A percentile compares a stretch with the other conserved stretches of the same genome.
Evolutionary conservation across 2,797 vertebrate species (phyloP).

Genomic region (Sebastes itinus): DNA sequence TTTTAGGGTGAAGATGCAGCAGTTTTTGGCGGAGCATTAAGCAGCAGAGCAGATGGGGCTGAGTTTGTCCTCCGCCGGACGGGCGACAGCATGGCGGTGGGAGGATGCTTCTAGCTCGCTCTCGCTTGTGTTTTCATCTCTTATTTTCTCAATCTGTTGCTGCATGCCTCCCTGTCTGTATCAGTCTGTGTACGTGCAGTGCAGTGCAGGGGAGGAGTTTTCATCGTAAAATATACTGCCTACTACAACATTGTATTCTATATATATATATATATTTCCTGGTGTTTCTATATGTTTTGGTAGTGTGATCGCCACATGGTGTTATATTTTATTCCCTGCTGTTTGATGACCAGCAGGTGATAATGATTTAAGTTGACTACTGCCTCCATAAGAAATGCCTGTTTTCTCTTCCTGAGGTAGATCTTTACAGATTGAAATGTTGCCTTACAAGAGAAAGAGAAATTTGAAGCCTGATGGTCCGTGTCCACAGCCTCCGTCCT

Average conservation of each 20-base stretch:
- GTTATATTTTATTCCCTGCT: no score
- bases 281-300: no score
- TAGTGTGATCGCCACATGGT: fast-evolving
- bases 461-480: no score
- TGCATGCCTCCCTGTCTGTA: conserved; percentile 15
- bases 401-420: no score
- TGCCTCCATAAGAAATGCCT: no score
- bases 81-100: conserved; percentile 62
- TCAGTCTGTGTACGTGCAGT: background rate
- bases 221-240: background rate
- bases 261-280: no score
- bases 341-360: no score
- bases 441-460: no score
- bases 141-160: conserved; percentile 68
- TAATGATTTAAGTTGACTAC: no score
- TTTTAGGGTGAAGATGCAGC: conserved; percentile 35
- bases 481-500: no score
- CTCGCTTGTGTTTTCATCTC: conserved; percentile 52
- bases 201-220: conserved; percentile 35
- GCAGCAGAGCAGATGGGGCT: conserved; percentile 65
- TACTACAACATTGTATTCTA: no score
- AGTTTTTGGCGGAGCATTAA: conserved; percentile 19
- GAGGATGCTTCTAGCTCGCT: conserved; percentile 53
- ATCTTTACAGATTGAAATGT: no score
- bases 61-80: conserved; percentile 26